A percentile compares a stretch with the other conserved stretches of the same genome.
These are phyloP conservation scores for Acanthosepion pharaonis DNA, from an alignment of 2,888 invertebrate genomes.

Conservation along the genomic window DNA sequence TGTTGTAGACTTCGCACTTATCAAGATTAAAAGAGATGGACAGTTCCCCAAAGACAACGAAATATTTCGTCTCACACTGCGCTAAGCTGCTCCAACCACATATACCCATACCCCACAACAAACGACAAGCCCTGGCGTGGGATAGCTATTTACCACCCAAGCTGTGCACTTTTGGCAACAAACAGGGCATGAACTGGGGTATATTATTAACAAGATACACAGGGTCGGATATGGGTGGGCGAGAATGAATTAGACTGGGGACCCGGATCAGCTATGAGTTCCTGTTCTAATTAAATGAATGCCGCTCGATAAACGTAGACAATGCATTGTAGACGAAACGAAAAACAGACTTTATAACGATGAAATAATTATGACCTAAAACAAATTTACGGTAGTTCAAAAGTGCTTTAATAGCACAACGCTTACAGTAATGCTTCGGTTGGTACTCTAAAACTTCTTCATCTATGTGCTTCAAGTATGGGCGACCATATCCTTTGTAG, in stretches of 20 bases:
- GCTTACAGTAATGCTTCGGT: too few relatives aligned
- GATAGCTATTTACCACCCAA: conserved; percentile 4
- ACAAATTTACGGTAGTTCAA: too few relatives aligned
- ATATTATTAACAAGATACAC: background rate
- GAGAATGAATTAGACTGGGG: background rate
- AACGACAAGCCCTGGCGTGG: background rate
- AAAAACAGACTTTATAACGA: too few relatives aligned
- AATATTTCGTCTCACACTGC: background rate
- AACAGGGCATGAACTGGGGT: background rate
- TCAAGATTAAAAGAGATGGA: background rate
- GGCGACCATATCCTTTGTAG: too few relatives aligned
- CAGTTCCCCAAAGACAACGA: background rate
- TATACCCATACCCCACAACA: background rate
- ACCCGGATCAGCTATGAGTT: background rate
- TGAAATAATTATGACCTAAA: too few relatives aligned
- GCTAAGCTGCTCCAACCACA: background rate
- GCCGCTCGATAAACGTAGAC: too few relatives aligned
- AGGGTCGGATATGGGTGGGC: background rate
- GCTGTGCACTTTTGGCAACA: conserved; percentile 4
- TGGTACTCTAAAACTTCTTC: too few relatives aligned
- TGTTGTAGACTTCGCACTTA: background rate
- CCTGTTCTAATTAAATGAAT: background rate
- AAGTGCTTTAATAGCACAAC: too few relatives aligned
- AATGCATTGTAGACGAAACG: too few relatives aligned
- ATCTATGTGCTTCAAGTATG: too few relatives aligned